A percentile compares a stretch with the other conserved stretches of the same genome.
Evolutionary conservation across 2,888 invertebrate species (phyloP).

Genomic region (Scrobipalpa atriplicella): DNA sequence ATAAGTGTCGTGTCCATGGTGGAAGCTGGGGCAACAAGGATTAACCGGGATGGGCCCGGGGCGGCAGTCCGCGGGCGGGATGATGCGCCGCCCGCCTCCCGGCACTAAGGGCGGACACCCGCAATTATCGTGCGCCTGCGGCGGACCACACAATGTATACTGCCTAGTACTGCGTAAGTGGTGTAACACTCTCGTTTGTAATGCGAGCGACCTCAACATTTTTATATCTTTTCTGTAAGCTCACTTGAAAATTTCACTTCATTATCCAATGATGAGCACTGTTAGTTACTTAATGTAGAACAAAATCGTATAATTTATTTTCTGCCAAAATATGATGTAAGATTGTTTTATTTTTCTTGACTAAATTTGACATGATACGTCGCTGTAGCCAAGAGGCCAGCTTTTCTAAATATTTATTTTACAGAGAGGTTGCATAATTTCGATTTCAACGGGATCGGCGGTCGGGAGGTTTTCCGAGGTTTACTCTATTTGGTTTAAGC

Average conservation of each 20-base stretch:
- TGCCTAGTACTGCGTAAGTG: not conserved
- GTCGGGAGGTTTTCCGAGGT: too few species aligned
- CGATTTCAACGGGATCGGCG: too few species aligned
- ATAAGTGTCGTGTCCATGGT: slow-evolving; percentile 55
- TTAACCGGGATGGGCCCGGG: slow-evolving; percentile 54
- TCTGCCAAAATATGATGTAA: too few species aligned
- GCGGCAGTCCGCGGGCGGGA: slow-evolving; percentile 52
- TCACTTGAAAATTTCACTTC: not conserved
- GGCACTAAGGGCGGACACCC: slow-evolving; percentile 52
- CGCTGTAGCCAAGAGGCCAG: too few species aligned
- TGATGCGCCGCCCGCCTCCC: slow-evolving; percentile 43
- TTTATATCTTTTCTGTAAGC: not conserved
- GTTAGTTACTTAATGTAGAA: too few species aligned
- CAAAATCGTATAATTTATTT: too few species aligned
- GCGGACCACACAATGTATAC: slow-evolving; percentile 49
- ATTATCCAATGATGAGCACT: not conserved
- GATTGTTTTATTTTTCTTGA: too few species aligned
- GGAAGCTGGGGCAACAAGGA: slow-evolving; percentile 54
- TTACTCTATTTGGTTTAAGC: too few species aligned
- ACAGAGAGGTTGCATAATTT: too few species aligned
- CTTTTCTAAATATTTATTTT: too few species aligned
- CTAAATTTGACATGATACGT: too few species aligned
- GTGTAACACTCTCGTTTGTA: not conserved
- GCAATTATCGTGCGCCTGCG: slow-evolving; percentile 44
- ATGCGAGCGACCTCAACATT: not conserved